Conservation (phyloP, 2,888 invertebrate species). For the Hirtodrosophila duncani region DNA sequence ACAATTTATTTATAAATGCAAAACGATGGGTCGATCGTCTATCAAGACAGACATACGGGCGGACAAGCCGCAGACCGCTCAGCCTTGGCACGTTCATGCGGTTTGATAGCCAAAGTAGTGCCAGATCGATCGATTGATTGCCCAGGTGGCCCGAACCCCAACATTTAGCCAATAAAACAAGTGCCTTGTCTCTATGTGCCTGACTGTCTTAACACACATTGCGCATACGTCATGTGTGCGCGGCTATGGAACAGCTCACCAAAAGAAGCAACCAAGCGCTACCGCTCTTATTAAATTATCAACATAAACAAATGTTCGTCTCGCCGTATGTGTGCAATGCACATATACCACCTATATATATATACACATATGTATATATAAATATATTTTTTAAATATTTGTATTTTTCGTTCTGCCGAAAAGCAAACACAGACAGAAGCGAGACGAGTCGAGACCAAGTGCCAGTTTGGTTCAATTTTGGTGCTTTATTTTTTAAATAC, state of each 20-base stretch:
- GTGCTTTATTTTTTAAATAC: conserved; percentile 30
- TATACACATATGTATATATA: conserved; percentile 23
- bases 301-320: conserved; percentile 65
- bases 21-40: conserved; percentile 34
- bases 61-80: background rate
- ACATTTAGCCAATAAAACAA: too few relatives aligned
- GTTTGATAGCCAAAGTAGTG: too few relatives aligned
- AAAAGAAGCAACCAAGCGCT: conserved; percentile 35
- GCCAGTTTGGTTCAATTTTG: conserved; percentile 63
- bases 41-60: conserved; percentile 20
- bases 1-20: conserved; percentile 66
- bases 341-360: background rate
- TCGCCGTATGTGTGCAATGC: conserved; percentile 25
- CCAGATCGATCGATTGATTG: too few relatives aligned
- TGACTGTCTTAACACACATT: too few relatives aligned
- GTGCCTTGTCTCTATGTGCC: too few relatives aligned
- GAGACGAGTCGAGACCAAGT: conserved; percentile 54
- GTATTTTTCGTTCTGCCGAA: conserved; percentile 47
- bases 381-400: conserved; percentile 4
- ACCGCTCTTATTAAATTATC: conserved; percentile 66
- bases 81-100: too few relatives aligned
- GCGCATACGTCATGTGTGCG: conserved; percentile 50
- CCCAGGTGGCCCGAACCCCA: too few relatives aligned
- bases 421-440: conserved; percentile 62
- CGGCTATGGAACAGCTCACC: conserved; percentile 6